These are phyloP conservation scores for Doris montereyensis DNA, from an alignment of 2,888 invertebrate genomes.

Conservation along the genomic window DNA sequence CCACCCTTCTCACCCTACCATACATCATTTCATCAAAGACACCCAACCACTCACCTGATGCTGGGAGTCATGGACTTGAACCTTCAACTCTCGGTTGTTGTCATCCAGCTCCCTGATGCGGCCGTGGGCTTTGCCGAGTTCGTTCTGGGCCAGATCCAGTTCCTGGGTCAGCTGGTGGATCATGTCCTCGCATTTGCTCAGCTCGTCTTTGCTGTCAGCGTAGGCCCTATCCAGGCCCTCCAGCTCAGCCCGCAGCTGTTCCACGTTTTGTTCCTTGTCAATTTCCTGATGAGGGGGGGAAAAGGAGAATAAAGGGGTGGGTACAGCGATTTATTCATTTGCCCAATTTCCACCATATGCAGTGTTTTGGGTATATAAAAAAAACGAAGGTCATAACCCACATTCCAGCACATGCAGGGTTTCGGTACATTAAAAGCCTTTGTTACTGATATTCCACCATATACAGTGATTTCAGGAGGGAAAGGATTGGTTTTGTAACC, in stretches of 20 bases:
- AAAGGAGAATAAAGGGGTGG: no score
- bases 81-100: slow-evolving; percentile 59
- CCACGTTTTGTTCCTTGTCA: slow-evolving; percentile 62
- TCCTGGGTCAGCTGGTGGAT: slow-evolving; percentile 69
- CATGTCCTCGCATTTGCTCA: slow-evolving; percentile 66
- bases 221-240: slow-evolving; percentile 63
- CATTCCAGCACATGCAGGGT: no score
- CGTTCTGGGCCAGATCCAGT: slow-evolving; percentile 63
- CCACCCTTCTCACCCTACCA: background rate
- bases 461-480: no score
- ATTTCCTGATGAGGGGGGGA: slow-evolving; percentile 58
- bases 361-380: no score
- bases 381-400: no score
- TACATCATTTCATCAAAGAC: background rate
- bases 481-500: no score
- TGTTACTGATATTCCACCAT: no score
- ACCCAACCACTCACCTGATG: slow-evolving; percentile 56
- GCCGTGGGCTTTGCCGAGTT: slow-evolving; percentile 60
- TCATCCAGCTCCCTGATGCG: slow-evolving; percentile 61
- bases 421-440: no score
- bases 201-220: slow-evolving; percentile 61
- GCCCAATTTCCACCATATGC: no score
- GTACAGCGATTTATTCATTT: no score
- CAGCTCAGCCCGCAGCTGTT: slow-evolving; percentile 59
- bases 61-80: slow-evolving; percentile 58